Base-by-base conservation (phyloP, 2,888 invertebrate species). In the Torymus aiolomorphi region DNA sequence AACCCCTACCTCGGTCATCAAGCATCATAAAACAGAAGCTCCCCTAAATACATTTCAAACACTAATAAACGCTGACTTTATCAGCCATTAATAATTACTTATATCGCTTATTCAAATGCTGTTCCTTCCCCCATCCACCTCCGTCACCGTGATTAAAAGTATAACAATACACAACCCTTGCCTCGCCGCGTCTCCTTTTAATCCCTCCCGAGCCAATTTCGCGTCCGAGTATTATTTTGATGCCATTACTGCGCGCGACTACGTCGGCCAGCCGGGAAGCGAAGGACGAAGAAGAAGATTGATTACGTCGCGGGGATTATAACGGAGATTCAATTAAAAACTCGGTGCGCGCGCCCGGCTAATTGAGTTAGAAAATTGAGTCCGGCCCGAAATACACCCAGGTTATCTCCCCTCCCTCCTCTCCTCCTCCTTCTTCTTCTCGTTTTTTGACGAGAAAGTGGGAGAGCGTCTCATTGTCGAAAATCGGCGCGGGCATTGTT, bases 271-370 rank as follows among this genome's bases (percentile, higher is more conserved):
- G 2, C 31, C 31, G 31, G 31, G 31, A 31, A 31, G 31, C 2
- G 31, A 8, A 31, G 31, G 31, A 31, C 16, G 52, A 66, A 42
- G 20, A 73, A 56, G 63, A 77, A 76, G 80, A 77, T 80, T 80
- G 63, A 80, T 80, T 59, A 57, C 57, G 67, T 62, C 80, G 73
- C 63, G 72, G 66, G 80, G 77, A 81, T 83, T 82, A 79, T 83
- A 82, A 84, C 78, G 78, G 69, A 79, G 83, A 84, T 84, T 83
- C 82, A 82, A 80, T 80, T 80, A 78, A 70, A 77, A 74, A 77
- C 54, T 74, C 70, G 76, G 54, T 59, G 1, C 65, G 24, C 73
- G 51, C 63, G 54, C 14, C 24, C 18, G 24, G 65, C 59, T 80
- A 70, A 77, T 77, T 74, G 69, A 74, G 76, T 80, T 80, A 65